Evolutionary conservation across 2,888 invertebrate genomes (phyloP), one percentile per base, ranked within the genome.

Genomic region (Andrena praecox): DNA sequence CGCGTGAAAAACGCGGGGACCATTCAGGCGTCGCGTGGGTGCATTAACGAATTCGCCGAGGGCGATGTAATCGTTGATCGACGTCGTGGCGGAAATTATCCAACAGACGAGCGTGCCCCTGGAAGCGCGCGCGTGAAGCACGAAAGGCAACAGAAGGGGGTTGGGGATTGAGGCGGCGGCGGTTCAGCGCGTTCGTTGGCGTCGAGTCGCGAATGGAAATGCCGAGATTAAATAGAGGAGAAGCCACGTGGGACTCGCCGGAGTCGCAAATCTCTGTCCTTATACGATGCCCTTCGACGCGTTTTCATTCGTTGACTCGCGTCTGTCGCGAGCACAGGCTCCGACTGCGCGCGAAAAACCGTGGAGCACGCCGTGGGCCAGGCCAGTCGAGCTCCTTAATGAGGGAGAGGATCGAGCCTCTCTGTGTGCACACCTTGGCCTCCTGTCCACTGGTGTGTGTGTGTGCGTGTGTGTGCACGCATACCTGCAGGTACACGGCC

Each of bases 371-470:
- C 68, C 60, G 76, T 77, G 62, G 77, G 80, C 80, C 80, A 77
- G 83, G 72, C 86, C 86, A 81, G 81, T 77, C 82, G 86, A 71
- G 80, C 76, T 75, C 59, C 84, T 87, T 87, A 87, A 87, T 80
- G 87, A 87, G 87, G 78, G 82, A 82, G 80, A 82, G 77, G 84
- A 63, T 80, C 77, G 86, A 62, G 62, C 70, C 63, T 66, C 33
- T 10, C 62, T 64, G 67, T 73, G 68, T 63, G 72, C 59, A 63
- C 77, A 63, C 75, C 73, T 62, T 56, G 54, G 27, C 20, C 4
- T 2, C 68, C 8, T 20, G 24, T 29, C 33, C 8, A 20, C n/a
- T 0, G 42, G 33, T 20, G 31, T 12, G 12, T 10, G 35, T 29
- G 29, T 29, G 74, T 29, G 29, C 4, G 74, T 77, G 52, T 59